Evolutionary conservation across 2,797 vertebrate species (phyloP).

Genomic region (Xerus rutilus): DNA sequence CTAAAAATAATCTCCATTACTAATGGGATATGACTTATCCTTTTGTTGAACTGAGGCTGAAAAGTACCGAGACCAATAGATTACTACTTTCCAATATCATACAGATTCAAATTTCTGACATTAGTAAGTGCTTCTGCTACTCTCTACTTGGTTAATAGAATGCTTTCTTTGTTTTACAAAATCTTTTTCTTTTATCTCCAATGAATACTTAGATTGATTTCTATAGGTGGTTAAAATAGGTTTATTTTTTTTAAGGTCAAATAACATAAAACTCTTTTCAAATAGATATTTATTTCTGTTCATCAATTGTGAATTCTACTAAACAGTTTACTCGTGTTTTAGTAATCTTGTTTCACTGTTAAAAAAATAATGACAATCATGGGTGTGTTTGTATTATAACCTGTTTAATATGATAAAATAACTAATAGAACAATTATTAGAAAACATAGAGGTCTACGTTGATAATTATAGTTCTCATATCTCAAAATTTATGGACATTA

Average conservation of each 20-base stretch:
- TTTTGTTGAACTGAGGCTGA: neutral
- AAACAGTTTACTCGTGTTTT: neutral
- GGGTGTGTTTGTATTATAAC: neutral
- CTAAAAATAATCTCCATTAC: neutral
- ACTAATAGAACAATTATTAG: neutral
- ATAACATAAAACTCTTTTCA: neutral
- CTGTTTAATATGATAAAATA: neutral
- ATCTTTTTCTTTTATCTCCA: neutral
- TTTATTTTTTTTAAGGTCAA: neutral
- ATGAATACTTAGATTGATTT: neutral
- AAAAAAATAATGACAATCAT: neutral
- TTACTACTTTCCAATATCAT: neutral
- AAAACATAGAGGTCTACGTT: neutral
- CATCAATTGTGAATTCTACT: neutral
- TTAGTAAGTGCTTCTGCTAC: neutral
- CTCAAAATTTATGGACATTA: neutral
- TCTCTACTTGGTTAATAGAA: neutral
- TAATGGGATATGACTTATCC: neutral
- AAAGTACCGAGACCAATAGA: neutral
- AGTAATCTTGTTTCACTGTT: neutral
- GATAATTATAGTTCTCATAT: neutral
- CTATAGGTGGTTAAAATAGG: neutral
- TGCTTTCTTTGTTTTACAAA: neutral
- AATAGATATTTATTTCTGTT: neutral
- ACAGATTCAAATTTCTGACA: neutral